Base-by-base conservation (phyloP, 2,113 vertebrate genomes). In the Machaerirhynchus nigripectus region DNA sequence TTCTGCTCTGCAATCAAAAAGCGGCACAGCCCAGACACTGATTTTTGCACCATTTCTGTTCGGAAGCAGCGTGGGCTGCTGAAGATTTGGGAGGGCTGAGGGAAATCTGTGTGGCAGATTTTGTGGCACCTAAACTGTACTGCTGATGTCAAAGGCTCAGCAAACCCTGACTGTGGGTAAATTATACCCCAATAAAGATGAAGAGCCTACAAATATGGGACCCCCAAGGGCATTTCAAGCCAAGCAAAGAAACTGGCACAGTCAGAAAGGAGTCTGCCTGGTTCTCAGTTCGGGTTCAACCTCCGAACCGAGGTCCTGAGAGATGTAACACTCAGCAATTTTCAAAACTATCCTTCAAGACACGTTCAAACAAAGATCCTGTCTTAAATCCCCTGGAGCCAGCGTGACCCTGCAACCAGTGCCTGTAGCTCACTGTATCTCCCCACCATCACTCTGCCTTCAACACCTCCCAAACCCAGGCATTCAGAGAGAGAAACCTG, bases 21-120 rank as follows among this genome's bases (percentile, higher is more conserved):
- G 21, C 15, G 17, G 77, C 42, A 57, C 3, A 46, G 64, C 19
- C 2, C 0, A 0, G 8, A 35, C 59, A 49, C 15, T 0, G 5
- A 10, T 22, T 80, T 79, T 33, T 74, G 65, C 64, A 53, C 8
- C 2, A 0, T 24, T 83, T 59, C 64, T 15, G 15, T 18, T 21
- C 0, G 20, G 71, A 67, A 76, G 42, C 37, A 42, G 46, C 0
- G 1, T 11, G 50, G 50, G 64, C 9, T 9, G 28, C 46, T 57
- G 40, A 47, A 7, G 19, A 47, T 42, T 78, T 47, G 42, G 59
- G 56, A 37, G 28, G 0, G 27, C 15, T 60, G 56, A 46, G 78
- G 13, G 7, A 37, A 37, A 52, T 20, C 5, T 13, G 47, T 2
- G 42, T 47, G 46, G 23, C 46, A 52, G 2, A 35, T 9, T 3